Evolutionary conservation across 2,888 invertebrate genomes (phyloP), one percentile per base, ranked within the genome.

Genomic region (Cristatella mucedo): DNA sequence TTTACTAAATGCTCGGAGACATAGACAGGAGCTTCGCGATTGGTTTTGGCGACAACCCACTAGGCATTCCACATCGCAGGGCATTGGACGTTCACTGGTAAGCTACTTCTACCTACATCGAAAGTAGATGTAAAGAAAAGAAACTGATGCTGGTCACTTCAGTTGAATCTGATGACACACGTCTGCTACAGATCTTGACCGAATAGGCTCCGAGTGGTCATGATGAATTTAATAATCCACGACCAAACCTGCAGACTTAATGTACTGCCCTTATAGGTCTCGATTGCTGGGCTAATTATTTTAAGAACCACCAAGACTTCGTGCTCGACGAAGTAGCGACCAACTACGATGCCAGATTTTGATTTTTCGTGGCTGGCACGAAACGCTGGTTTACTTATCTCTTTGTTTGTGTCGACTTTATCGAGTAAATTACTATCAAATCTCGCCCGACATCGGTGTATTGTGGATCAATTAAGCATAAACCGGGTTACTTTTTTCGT

Each of bases 271-370:
- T 61, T 29, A 57, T 59, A 4, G 61, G 61, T 0, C 61, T 59
- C 3, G 55, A 51, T 21, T 31, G 42, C 9, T 45, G 43, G 13
- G 60, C 54, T 38, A 41, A 45, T 9, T 58, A 57, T 42, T 44
- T 39, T 4, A 59, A 61, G 42, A 44, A 45, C 26, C 41, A 59
- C 6, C 34, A 45, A 2, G 52, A 59, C 45, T 57, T 53, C 44
- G 46, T 52, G 18, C 50, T 46, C 29, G 59, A 59, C 40, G 58
- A 57, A 41, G 57, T 59, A 15, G 54, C 59, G 2, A 49, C 48
- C 34, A 56, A 57, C 43, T 61, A 58, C 45, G 59, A 59, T 39
- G 56, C 59, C n/a, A 56, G 56, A 1, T 57, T 58, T 46, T 56
- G 56, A 44, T 49, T 52, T 0, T 57, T 59, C 13, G 49, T 59